Base-by-base conservation (phyloP, 1,140 invertebrate species). In the Manduca sexta region DNA sequence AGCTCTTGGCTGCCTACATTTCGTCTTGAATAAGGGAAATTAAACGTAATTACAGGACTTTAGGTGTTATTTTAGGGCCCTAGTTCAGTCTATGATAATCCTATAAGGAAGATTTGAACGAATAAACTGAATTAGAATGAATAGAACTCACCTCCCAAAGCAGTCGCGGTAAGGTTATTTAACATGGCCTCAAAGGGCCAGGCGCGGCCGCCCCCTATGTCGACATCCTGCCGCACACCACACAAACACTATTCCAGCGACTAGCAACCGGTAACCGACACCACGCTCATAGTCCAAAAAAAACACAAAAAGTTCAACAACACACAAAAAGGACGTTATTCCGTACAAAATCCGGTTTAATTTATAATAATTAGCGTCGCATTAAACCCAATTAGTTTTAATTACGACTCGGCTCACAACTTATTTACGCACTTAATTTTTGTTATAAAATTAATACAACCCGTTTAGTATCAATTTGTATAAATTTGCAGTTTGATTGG, bases 371-470 rank as follows among this genome's bases (percentile, higher is more conserved):
- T 83, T 83, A 80, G 63, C 75, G 69, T 60, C 66, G 56, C 71
- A 75, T 85, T 85, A 82, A 60, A 73, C 68, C 68, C 79, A 83
- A 82, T 85, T 83, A 85, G 79, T 75, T 79, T 78, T 79, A 80
- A 85, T 85, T 85, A 82, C 68, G 57, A 67, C 69, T 60, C 69
- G 69, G 69, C 69, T 79, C 69, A 11, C 74, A 75, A 80, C 76
- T 85, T 85, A 83, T 85, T 85, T 85, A 74, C 81, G 82, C 79
- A 83, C 77, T 85, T 85, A 85, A 85, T 85, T 85, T 85, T 85
- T 85, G 79, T 82, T 83, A 85, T 85, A 83, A 83, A 83, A 85
- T 85, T 85, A 85, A 83, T 83, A 85, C 75, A 85, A 79, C 71
- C 76, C 74, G 79, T 83, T 85, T 85, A 85, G 79, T 82, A 85